A percentile compares a stretch with the other conserved stretches of the same genome.
These are phyloP conservation scores for Phortica okadai DNA, from an alignment of 2,888 invertebrate species.

Conservation along the genomic window DNA sequence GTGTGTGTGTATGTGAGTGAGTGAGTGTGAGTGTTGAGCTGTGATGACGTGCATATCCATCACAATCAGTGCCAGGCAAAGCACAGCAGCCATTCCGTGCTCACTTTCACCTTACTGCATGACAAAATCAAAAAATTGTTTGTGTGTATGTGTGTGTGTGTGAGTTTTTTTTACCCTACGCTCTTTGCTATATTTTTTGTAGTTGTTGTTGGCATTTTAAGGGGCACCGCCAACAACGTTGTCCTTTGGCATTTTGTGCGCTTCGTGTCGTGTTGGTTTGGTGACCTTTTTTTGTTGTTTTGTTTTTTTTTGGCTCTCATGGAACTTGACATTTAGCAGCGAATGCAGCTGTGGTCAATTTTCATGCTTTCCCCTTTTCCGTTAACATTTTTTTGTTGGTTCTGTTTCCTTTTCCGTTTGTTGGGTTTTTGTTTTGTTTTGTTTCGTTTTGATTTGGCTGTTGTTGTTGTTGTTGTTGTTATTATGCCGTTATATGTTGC, in stretches of 20 bases:
- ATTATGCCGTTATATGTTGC: neutral
- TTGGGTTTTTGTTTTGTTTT: neutral
- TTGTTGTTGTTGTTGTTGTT: neutral
- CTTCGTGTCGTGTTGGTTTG: no score
- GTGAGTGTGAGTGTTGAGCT: neutral
- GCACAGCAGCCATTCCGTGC: neutral
- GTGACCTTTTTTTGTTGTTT: neutral
- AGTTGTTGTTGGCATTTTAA: no score
- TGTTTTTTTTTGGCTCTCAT: no score
- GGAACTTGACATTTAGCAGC: constrained; percentile 5
- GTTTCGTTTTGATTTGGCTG: neutral
- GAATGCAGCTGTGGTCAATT: constrained; percentile 6
- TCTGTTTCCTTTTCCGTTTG: neutral
- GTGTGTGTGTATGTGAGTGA: neutral
- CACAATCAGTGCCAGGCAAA: neutral
- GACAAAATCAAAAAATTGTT: neutral
- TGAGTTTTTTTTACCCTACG: neutral
- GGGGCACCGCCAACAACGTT: no score
- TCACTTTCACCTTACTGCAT: constrained; percentile 3
- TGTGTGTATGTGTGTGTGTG: neutral
- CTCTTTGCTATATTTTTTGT: no score
- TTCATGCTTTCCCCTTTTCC: neutral
- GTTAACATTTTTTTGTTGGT: neutral
- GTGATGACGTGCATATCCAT: constrained; percentile 1
- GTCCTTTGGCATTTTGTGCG: no score